A percentile compares a stretch with the other conserved stretches of the same genome.
phyloP scores from a whole-genome alignment of 2,888 invertebrate species.

The Zelleria hepariella region DNA sequence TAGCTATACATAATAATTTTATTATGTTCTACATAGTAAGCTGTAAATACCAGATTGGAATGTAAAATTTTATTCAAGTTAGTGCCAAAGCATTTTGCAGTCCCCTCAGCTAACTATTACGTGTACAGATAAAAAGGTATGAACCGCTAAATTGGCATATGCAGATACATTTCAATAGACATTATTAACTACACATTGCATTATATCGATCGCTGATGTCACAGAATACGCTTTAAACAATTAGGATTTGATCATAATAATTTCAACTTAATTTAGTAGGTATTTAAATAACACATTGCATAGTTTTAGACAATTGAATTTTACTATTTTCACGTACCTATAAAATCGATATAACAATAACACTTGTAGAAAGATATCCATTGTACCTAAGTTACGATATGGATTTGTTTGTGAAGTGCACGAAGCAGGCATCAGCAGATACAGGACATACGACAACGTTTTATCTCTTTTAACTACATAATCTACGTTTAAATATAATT shows the following conservation, averaged over 20 bases:
- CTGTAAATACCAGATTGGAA: slow-evolving; percentile 61
- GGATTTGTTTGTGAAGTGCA: not conserved
- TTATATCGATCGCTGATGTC: slow-evolving; percentile 32
- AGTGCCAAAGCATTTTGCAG: slow-evolving; percentile 67
- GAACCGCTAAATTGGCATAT: slow-evolving; percentile 1
- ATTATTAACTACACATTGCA: slow-evolving; percentile 11
- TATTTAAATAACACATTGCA: slow-evolving; percentile 19
- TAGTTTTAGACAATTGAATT: slow-evolving; percentile 11
- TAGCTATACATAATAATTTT: slow-evolving; percentile 30
- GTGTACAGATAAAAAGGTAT: slow-evolving; percentile 27
- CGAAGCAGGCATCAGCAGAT: not conserved
- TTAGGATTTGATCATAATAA: slow-evolving; percentile 36
- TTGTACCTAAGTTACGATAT: not conserved
- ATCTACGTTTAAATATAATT: slow-evolving; percentile 2
- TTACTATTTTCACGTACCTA: slow-evolving; percentile 15
- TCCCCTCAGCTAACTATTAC: slow-evolving; percentile 37
- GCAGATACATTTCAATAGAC: slow-evolving; percentile 4
- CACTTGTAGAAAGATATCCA: not conserved
- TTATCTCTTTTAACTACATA: slow-evolving; percentile 6
- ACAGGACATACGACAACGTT: slow-evolving; percentile 6
- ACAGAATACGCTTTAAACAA: slow-evolving; percentile 45
- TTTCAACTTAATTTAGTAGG: slow-evolving; percentile 21
- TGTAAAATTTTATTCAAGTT: slow-evolving; percentile 64
- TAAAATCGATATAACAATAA: not conserved
- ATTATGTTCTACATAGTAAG: slow-evolving; percentile 35